Base-by-base conservation (phyloP, 2,888 invertebrate species). In the Caenorhabditis becei region DNA sequence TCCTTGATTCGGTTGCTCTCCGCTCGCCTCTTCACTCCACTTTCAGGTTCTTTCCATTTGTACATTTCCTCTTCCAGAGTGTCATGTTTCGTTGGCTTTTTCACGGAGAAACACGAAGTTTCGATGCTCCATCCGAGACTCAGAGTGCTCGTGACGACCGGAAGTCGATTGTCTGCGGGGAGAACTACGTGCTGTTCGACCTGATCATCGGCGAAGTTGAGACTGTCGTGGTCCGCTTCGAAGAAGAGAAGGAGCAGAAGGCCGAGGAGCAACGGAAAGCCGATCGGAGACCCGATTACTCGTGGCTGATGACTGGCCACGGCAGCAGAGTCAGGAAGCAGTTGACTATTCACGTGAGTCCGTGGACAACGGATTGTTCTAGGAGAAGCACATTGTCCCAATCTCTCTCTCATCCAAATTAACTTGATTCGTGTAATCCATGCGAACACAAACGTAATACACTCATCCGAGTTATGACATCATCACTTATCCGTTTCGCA, bases 101-200 rank as follows among this genome's bases (percentile, higher is more conserved):
- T 49, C 61, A 62, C 23, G 47, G 51, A 18, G 53, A 65, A 10
- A 26, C 53, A 16, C 23, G 28, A n/a, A 59, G 65, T 37, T 74
- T 80, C 67, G 80, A 80, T 65, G 35, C 49, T 47, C 74, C 80
- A 18, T 35, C 54, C 3, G 80, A 74, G n/a, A 61, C 62, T 16
- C 77, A 77, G 53, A 72, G 71, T 56, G 77, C 80, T 16, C 71
- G 81, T 7, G 82, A 82, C 51, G 82, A 82, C 56, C 41, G 82
- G 28, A 77, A 62, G 4, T 44, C 20, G 7, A 51, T 78, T 10
- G 44, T 56, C 3, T 59, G 18, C 41, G 61, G 37, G 2, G 82
- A 82, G 18, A 72, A 72, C 24, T 59, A 59, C 37, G 37, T 82
- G 11, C 41, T 82, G 8, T 69, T 72, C 20, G 82, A 82, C 16